Evolutionary conservation across 2,797 vertebrate genomes (phyloP), one percentile per base, ranked within the genome.

Genomic region (Sebastes glaucus): DNA sequence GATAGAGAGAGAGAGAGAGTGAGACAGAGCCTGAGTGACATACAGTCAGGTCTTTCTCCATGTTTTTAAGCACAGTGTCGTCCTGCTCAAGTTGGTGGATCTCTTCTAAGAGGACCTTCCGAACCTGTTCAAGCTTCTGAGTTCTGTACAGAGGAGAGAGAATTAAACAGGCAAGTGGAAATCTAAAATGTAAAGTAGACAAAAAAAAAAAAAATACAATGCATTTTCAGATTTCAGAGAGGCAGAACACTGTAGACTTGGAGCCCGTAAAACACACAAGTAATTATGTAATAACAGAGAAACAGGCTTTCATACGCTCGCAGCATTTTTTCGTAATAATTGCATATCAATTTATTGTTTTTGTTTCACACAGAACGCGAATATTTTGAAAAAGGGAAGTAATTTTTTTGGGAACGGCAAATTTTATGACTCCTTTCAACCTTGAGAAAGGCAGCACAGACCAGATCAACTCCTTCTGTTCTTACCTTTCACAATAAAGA

Each of bases 1-100:
- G 3, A 23, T 7, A 20, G 6, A 62, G n/a, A 22, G 4, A 64
- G 8, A 22, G 9, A 42, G 16, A 23, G 6, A 57, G n/a, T 4
- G 20, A 70, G 16, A 62, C 3, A 49, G 7, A 57, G 49, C 55
- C 35, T 59, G 7, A 42, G 62, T 35, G 38, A 83, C 87, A 16
- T 95, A 99, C 98, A 81, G 20, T 93, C 86, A 98, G 92, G 73
- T 99, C 97, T 88, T 97, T 97, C 77, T 99, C 97, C 94, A 98
- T 95, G 88, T 77, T 94, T 91, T 93, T 96, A 83, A 99, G 93
- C 57, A 92, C 83, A 53, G 91, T 89, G 74, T 96, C 95, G 79
- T 96, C 95, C 89, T 96, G 96, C 90, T 99, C 97, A 94, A 97
- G 92, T 28, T 88, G 96, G 74, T 95, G 89, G 55, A 99, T 94